Evolutionary conservation across 2,888 invertebrate species (phyloP).

Genomic region (Drosophila affinis): DNA sequence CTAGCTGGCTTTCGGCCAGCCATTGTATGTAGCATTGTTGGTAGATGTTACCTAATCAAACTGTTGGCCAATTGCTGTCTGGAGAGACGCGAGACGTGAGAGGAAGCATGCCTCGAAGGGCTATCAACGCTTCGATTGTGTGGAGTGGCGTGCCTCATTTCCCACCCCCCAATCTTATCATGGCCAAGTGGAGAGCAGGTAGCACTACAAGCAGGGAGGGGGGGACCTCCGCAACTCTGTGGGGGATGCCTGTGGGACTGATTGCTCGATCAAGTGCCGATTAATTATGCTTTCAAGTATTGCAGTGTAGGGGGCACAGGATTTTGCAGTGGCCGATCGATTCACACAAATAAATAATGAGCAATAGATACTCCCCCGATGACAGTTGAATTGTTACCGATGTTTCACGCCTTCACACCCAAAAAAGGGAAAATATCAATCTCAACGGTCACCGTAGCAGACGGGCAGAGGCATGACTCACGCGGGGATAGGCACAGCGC

Average conservation of each 20-base stretch:
- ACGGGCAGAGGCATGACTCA: conserved; percentile 19
- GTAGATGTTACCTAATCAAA: conserved; percentile 13
- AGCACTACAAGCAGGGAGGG: not conserved
- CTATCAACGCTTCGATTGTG: too few relatives aligned
- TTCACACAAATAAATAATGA: conserved; percentile 14
- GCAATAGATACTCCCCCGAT: not conserved
- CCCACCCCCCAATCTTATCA: not conserved
- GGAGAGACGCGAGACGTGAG: too few relatives aligned
- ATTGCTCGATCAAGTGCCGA: not conserved
- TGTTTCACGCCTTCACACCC: not conserved
- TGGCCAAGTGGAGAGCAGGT: not conserved
- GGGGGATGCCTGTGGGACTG: too few relatives aligned
- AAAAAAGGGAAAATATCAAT: not conserved
- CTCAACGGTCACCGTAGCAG: not conserved
- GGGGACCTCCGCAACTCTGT: too few relatives aligned
- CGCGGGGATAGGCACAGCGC: not conserved
- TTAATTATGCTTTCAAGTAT: not conserved
- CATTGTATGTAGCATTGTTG: conserved; percentile 11
- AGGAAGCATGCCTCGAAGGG: too few relatives aligned
- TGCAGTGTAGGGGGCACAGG: not conserved
- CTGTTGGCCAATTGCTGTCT: not conserved
- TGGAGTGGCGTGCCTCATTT: not conserved
- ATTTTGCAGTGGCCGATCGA: not conserved
- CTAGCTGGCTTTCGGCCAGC: not conserved
- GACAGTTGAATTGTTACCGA: conserved; percentile 19